Base-by-base conservation (phyloP, 1,140 invertebrate species). In the Lordiphosa collinella region DNA sequence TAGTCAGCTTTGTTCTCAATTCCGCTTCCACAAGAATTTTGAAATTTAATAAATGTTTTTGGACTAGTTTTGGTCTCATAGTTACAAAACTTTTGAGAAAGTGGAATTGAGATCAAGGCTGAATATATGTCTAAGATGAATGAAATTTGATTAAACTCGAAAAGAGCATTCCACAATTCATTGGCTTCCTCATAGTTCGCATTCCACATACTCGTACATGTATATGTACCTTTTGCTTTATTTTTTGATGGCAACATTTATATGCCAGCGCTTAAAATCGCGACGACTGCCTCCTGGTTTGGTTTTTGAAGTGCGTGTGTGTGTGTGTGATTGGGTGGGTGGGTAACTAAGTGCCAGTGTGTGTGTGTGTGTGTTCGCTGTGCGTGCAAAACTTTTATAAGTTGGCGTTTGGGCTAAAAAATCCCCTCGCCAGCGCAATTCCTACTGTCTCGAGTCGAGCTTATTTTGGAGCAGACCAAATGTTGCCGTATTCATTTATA, bases 401-500 rank as follows among this genome's bases (percentile, higher is more conserved):
- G 64, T 79, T 79, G 55, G 59, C 52, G 55, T 56, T 50, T 38
- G 69, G 74, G 69, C 75, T 60, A 68, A 68, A 67, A 79, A 78
- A 67, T n/a, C 70, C 44, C 44, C 61, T 69, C 46, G 60, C 62
- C 22, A 25, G 22, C 3, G 22, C 73, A 74, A 69, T 74, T 66
- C 48, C 69, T 62, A 54, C 52, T 79, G 74, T 79, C 69, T 79
- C 74, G 72, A 80, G 49, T 79, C 52, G 60, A 63, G 60, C 34
- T 44, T 57, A 14, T 63, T 57, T 13, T 18, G 34, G 18, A 47
- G 55, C 18, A 56, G 40, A 70, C 65, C 70, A 71, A 80, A 80
- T 80, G 75, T 80, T 71, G 54, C 75, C 76, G 57, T 75, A 80
- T 80, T 80, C 76, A 75, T 80, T 79, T 82, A 82, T 80, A 80